Percentiles rank a stretch among this genome's conserved stretches.
Conservation (phyloP, 23 tunicate species). For the Ascidia mentula region DNA sequence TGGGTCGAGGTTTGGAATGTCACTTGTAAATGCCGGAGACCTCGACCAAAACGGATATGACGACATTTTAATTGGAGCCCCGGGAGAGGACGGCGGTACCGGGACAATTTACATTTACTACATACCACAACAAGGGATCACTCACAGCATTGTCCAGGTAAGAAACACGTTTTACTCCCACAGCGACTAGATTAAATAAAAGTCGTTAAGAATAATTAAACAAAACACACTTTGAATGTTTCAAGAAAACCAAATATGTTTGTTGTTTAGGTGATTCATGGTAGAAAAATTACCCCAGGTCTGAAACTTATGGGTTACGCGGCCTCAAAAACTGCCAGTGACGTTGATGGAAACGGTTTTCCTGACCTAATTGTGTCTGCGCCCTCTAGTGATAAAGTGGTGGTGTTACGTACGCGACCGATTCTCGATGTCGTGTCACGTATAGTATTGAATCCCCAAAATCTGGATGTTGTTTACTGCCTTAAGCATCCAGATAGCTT, state of each 20-base stretch:
- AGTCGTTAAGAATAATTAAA: too few species aligned
- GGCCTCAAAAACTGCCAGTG: neutral
- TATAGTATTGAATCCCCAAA: neutral
- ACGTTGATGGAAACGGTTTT: neutral
- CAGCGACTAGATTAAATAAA: neutral
- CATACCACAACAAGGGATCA: slow-evolving; percentile 11
- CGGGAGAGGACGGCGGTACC: slow-evolving; percentile 15
- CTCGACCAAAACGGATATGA: slow-evolving; percentile 42
- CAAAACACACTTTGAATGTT: neutral
- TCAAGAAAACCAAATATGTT: neutral
- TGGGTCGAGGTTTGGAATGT: slow-evolving; percentile 38
- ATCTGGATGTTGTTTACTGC: slow-evolving; percentile 2
- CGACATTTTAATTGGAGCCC: slow-evolving; percentile 44
- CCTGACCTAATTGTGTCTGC: slow-evolving; percentile 3
- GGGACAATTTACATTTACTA: slow-evolving; percentile 37
- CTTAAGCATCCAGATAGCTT: neutral
- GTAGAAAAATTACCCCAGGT: neutral
- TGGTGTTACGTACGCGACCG: neutral
- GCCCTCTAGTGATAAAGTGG: slow-evolving; percentile 3
- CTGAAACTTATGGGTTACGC: neutral
- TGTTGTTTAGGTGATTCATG: neutral
- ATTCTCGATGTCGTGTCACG: slow-evolving; percentile 6
- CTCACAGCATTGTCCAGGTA: slow-evolving; percentile 20
- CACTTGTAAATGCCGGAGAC: slow-evolving; percentile 24
- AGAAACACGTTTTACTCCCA: neutral